Evolutionary conservation across 2,888 invertebrate genomes (phyloP), one percentile per base, ranked within the genome.

Genomic region (Athalia circularis): DNA sequence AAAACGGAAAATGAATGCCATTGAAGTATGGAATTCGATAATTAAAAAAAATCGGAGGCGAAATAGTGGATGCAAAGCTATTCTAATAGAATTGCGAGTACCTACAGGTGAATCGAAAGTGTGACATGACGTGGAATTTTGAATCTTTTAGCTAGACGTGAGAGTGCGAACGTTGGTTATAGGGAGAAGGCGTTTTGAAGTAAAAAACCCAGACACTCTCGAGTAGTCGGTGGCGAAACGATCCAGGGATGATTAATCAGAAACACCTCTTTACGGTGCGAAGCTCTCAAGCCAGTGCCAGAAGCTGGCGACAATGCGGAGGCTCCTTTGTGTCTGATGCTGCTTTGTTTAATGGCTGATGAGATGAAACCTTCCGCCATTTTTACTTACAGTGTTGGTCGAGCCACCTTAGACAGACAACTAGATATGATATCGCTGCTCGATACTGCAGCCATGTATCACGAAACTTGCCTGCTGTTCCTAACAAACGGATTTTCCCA

Each of bases 341-440:
- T 85, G 86, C 87, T 88, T 88, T 88, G 88, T 88, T 87, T 87
- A 87, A 88, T 88, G 87, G 87, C 85, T 88, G 88, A 89, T 88
- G 88, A 87, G 86, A 89, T 88, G 88, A 87, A 86, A 86, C 85
- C 84, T 76, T 65, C 59, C 61, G 47, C 75, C 75, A 50, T 75
- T 65, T 57, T 62, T 64, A 54, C 15, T 45, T 65, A 4, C 54
- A 15, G 54, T 64, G 29, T 65, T 54, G n/a, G 50, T 15, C 29
- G 61, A 67, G 43, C 11, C 13, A 5, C 29, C n/a, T 29, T 15
- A 13, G 6, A 5, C 11, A 45, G 47, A 29, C 9, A 45, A 15
- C n/a, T 74, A 9, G n/a, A 47, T 43, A 65, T 45, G 6, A 29
- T 29, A n/a, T 64, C 48, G 45, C 47, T 4, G 47, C 64, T 9